Evolutionary conservation across 1,140 invertebrate species (phyloP).

Genomic region (Wasmannia auropunctata): DNA sequence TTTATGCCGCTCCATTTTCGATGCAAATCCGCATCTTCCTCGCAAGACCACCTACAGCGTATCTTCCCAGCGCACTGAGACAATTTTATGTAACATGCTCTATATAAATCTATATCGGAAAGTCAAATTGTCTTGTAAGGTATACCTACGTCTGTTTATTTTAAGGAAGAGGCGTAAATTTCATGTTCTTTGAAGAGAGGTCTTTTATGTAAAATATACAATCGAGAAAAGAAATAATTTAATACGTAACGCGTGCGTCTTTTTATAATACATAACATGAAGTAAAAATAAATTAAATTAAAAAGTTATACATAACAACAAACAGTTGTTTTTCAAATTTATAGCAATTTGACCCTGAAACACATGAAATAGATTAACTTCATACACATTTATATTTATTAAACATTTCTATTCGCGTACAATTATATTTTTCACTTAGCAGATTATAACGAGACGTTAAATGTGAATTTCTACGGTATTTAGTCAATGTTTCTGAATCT

Average conservation of each 20-base stretch:
- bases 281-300: background rate
- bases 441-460: background rate
- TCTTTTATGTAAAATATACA: background rate
- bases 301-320: background rate
- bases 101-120: background rate
- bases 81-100: background rate
- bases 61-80: background rate
- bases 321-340: background rate
- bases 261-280: background rate
- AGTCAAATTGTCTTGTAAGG: background rate
- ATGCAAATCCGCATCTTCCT: background rate
- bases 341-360: background rate
- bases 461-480: background rate
- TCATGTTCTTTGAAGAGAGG: background rate
- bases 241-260: background rate
- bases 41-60: background rate
- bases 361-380: background rate
- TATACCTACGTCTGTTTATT: background rate
- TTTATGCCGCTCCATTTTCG: constrained; percentile 18
- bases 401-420: background rate
- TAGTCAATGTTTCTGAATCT: too few species aligned
- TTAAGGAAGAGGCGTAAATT: background rate
- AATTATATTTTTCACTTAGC: background rate
- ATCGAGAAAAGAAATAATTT: background rate
- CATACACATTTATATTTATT: background rate